Percentiles rank a stretch among this genome's conserved stretches.
phyloP scores from a whole-genome alignment of 2,113 vertebrate genomes.

The Hippocampus abdominalis region DNA sequence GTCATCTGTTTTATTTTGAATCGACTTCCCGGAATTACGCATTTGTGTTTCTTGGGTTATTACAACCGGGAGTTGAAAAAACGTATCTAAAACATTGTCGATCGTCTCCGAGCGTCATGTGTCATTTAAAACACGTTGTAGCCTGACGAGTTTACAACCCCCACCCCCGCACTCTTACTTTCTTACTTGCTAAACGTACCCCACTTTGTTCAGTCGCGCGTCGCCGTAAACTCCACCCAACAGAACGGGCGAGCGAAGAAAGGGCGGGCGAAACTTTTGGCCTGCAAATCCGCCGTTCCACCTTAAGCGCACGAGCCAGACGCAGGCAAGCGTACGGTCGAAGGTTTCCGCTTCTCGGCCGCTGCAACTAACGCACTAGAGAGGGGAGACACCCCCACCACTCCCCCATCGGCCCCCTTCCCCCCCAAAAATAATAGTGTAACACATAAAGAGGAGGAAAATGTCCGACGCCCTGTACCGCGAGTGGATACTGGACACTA shows the following conservation, averaged over 20 bases:
- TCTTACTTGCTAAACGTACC: not conserved
- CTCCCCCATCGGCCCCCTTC: not conserved
- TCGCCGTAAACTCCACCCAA: conserved; percentile 68
- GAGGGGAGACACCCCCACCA: not conserved
- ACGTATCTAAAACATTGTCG: not conserved
- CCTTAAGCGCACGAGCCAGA: conserved; percentile 80
- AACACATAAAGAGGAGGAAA: conserved; percentile 15
- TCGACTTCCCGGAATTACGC: not conserved
- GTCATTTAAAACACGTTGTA: not conserved
- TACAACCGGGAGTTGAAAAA: not conserved
- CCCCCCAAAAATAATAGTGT: not conserved
- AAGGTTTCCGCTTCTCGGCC: conserved; percentile 78
- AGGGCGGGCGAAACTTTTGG: conserved; percentile 59
- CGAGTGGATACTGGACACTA: conserved; percentile 89
- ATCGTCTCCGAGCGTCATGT: not conserved
- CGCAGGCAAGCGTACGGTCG: conserved; percentile 69
- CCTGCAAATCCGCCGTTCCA: conserved; percentile 60
- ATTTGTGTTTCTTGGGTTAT: no score
- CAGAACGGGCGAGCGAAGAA: conserved; percentile 33
- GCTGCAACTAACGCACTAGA: conserved; percentile 41
- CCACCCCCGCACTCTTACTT: not conserved
- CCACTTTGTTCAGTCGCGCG: not conserved
- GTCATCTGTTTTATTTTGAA: not conserved
- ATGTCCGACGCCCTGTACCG: conserved; percentile 81
- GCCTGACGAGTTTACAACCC: not conserved